These are phyloP conservation scores for Callyntrura sp. DNA, from an alignment of 2,888 invertebrate species.

Conservation along the genomic window DNA sequence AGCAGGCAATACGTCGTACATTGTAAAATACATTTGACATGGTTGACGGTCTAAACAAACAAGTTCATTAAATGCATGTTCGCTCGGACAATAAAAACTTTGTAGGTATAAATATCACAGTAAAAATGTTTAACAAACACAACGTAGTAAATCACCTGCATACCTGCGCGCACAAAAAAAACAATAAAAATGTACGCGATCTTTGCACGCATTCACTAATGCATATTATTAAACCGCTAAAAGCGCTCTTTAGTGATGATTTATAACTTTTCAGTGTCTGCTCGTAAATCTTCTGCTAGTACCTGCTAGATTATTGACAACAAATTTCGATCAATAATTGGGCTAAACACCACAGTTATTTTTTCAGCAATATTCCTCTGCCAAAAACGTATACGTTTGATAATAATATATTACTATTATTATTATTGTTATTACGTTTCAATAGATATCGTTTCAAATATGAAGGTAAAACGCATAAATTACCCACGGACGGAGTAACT, in stretches of 20 bases:
- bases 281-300: neutral
- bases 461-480: neutral
- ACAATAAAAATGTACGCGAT: neutral
- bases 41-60: slow-evolving; percentile 16
- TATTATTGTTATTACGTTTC: neutral
- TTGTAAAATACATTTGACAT: neutral
- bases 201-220: neutral
- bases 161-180: neutral
- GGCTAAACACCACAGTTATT: no score
- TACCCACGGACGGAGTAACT: neutral
- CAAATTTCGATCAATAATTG: slow-evolving; percentile 12
- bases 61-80: neutral
- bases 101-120: no score
- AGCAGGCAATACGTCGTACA: neutral
- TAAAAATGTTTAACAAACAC: no score
- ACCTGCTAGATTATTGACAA: slow-evolving; percentile 26
- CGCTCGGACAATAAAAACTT: neutral
- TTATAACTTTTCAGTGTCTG: neutral
- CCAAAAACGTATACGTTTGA: slow-evolving; percentile 8
- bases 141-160: no score
- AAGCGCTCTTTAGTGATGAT: neutral
- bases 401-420: neutral
- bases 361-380: neutral
- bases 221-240: no score
- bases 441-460: slow-evolving; percentile 25